Conservation (phyloP, 2,797 vertebrate genomes). For the Typhlichthys subterraneus region DNA sequence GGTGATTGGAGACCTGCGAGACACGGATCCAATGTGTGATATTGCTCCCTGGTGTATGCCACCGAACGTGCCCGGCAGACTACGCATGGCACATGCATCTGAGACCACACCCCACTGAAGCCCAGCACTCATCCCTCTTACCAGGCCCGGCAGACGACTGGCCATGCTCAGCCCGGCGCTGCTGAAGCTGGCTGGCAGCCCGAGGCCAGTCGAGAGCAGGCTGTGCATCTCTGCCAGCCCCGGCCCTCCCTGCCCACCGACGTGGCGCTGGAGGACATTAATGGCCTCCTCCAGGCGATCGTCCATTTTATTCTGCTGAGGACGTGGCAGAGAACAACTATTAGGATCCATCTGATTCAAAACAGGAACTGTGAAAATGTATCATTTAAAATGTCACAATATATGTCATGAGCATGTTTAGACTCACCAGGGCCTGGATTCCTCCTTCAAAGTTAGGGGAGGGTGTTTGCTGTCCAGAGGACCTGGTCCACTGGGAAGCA, state of each 20-base stretch:
- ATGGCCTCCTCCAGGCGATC: constrained; percentile 96
- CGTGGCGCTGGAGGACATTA: constrained; percentile 91
- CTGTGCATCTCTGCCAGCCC: constrained; percentile 84
- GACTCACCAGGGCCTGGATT: constrained; percentile 87
- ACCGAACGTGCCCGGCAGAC: neutral
- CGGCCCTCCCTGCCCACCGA: constrained; percentile 80
- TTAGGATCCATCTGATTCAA: neutral
- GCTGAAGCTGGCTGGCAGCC: constrained; percentile 81
- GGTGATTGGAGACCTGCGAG: constrained; percentile 76
- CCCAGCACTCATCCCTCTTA: constrained; percentile 58
- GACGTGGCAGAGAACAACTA: neutral
- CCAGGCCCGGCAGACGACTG: constrained; percentile 83
- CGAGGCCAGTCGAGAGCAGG: constrained; percentile 77
- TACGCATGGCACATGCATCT: neutral
- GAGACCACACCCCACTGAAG: neutral
- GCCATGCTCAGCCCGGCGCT: constrained; percentile 78
- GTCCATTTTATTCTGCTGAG: constrained; percentile 89
- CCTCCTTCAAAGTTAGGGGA: constrained; percentile 91
- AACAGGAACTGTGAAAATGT: neutral
- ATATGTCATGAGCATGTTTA: neutral
- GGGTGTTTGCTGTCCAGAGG: constrained; percentile 86
- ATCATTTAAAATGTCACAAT: neutral
- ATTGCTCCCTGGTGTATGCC: neutral
- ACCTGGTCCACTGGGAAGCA: constrained; percentile 91
- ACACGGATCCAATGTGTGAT: constrained; percentile 14